phyloP scores from a whole-genome alignment of 2,888 invertebrate genomes.

The Acrobeloides nanus region DNA sequence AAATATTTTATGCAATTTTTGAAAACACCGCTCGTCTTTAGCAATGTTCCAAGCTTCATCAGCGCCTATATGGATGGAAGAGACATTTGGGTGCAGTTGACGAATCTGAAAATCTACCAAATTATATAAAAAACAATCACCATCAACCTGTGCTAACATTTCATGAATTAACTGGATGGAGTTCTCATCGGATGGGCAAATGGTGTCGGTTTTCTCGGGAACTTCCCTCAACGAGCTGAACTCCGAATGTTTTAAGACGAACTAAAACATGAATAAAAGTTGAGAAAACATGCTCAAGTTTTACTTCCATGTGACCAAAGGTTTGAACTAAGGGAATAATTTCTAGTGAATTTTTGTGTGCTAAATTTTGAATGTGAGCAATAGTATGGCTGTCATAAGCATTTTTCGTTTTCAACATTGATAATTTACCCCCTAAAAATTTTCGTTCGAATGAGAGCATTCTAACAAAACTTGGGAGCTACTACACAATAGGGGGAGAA shows the following conservation, averaged over 20 bases:
- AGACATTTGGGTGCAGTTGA: conserved; percentile 46
- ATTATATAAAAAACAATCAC: conserved; percentile 3
- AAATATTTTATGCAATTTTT: conserved; percentile 46
- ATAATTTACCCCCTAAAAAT: too few species aligned
- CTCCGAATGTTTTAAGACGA: conserved; percentile 68
- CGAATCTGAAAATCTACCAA: conserved; percentile 26
- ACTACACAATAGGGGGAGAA: too few species aligned
- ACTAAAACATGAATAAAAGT: too few species aligned
- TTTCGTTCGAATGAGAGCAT: too few species aligned
- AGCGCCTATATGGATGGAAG: conserved; percentile 66
- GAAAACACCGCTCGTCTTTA: conserved; percentile 54
- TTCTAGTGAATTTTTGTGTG: conserved; percentile 56
- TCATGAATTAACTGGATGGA: conserved; percentile 62
- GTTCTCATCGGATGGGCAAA: conserved; percentile 59
- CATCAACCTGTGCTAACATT: conserved; percentile 67
- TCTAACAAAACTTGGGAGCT: too few species aligned
- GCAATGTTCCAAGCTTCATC: conserved; percentile 70
- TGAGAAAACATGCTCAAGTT: too few species aligned
- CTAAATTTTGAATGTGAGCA: conserved; percentile 46
- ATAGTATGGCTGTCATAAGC: conserved; percentile 47
- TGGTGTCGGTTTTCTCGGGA: conserved; percentile 60
- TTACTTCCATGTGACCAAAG: conserved; percentile 61
- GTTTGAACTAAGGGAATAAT: conserved; percentile 60
- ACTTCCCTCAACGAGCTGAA: conserved; percentile 66
- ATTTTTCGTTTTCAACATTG: too few species aligned